A percentile compares a stretch with the other conserved stretches of the same genome.
These are phyloP conservation scores for Xenopus petersii DNA, from an alignment of 2,797 vertebrate genomes.

Conservation along the genomic window DNA sequence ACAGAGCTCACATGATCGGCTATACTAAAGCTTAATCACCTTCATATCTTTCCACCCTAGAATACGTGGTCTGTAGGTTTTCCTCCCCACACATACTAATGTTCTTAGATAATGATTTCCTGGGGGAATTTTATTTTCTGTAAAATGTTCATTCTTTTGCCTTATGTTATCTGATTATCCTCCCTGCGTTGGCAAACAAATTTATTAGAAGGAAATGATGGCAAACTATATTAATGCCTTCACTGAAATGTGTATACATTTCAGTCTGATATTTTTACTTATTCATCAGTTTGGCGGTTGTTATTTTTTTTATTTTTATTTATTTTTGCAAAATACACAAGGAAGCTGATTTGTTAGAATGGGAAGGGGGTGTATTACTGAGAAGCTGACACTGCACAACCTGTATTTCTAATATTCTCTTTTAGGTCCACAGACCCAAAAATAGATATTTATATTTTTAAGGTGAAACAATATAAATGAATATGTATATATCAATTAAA, in stretches of 20 bases:
- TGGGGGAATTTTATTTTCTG: constrained; percentile 11
- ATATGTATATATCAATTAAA: no score
- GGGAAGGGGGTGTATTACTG: no score
- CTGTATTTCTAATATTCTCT: no score
- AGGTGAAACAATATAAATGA: no score
- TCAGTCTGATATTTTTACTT: not conserved
- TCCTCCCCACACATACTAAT: constrained; percentile 2
- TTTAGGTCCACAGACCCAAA: no score
- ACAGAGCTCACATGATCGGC: no score
- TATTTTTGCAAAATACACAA: no score
- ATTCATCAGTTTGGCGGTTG: not conserved
- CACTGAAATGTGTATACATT: constrained; percentile 3
- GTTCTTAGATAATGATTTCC: constrained; percentile 17
- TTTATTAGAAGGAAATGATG: constrained; percentile 39
- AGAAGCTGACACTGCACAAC: no score
- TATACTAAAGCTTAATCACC: no score
- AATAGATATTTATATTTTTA: no score
- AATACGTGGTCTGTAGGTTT: not conserved
- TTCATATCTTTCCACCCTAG: not conserved
- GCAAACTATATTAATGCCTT: constrained; percentile 34
- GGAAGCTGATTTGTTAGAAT: no score
- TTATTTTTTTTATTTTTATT: no score
- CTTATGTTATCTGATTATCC: constrained; percentile 36
- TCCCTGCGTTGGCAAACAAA: constrained; percentile 22
- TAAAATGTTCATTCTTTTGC: constrained; percentile 8